These are phyloP conservation scores for Mactromeris polynyma DNA, from an alignment of 2,888 invertebrate genomes.

Conservation along the genomic window DNA sequence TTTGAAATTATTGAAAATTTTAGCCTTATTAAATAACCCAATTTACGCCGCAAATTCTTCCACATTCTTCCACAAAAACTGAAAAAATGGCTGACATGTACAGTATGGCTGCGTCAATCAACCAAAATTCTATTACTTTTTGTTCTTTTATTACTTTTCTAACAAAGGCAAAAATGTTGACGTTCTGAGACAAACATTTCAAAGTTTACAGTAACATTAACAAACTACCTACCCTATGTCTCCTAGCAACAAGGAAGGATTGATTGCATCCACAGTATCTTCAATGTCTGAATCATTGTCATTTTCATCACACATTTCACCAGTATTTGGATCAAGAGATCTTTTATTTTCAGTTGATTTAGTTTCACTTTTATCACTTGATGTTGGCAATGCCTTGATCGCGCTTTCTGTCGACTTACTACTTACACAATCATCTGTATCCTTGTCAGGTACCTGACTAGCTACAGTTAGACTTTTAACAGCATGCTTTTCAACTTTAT, in stretches of 20 bases:
- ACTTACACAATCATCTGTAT: not conserved
- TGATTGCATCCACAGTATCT: not conserved
- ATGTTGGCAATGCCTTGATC: not conserved
- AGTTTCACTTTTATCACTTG: not conserved
- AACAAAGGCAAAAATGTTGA: too few species aligned
- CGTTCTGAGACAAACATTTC: too few species aligned
- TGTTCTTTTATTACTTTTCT: too few species aligned
- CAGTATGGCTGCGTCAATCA: too few species aligned
- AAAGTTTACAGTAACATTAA: too few species aligned
- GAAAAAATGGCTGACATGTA: too few species aligned
- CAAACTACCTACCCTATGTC: not conserved
- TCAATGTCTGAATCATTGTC: conserved; percentile 53
- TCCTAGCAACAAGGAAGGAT: not conserved
- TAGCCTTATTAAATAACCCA: too few species aligned
- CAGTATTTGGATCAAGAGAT: conserved; percentile 4
- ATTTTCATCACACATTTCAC: conserved; percentile 39
- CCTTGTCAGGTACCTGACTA: not conserved
- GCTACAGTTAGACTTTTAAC: not conserved
- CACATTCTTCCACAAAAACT: too few species aligned
- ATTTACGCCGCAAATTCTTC: too few species aligned
- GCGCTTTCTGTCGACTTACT: not conserved
- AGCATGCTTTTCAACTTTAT: not conserved
- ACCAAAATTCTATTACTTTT: too few species aligned
- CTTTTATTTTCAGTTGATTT: not conserved
- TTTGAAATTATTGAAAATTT: too few species aligned